Conservation (phyloP, 2,888 invertebrate species). For the Leptura quadrifasciata region DNA sequence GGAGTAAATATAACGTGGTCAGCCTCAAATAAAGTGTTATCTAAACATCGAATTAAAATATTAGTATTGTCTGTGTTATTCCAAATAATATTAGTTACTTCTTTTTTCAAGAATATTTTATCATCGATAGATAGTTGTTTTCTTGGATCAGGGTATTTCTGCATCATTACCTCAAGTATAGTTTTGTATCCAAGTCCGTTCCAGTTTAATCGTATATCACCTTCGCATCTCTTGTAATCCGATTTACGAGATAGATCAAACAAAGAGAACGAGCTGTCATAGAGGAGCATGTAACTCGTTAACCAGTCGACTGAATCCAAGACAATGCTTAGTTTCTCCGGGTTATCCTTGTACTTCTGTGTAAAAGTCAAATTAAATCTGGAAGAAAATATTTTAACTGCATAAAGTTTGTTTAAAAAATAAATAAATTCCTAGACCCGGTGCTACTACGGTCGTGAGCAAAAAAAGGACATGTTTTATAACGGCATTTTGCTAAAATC, state of each 20-base stretch:
- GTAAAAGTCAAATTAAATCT: slow-evolving; percentile 44
- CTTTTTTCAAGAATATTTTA: slow-evolving; percentile 59
- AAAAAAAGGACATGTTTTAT: no score
- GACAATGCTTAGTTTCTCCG: slow-evolving; percentile 37
- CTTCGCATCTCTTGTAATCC: slow-evolving; percentile 81
- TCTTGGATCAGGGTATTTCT: slow-evolving; percentile 60
- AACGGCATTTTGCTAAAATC: no score
- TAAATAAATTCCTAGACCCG: no score
- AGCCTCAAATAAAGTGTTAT: slow-evolving; percentile 75
- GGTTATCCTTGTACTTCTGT: slow-evolving; percentile 48
- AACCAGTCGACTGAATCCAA: slow-evolving; percentile 40
- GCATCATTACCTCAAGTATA: slow-evolving; percentile 79
- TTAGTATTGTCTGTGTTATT: slow-evolving; percentile 43
- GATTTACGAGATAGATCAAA: slow-evolving; percentile 79
- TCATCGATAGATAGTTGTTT: slow-evolving; percentile 59
- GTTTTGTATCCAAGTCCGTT: slow-evolving; percentile 81
- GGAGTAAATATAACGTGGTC: slow-evolving; percentile 80
- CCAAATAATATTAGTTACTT: slow-evolving; percentile 55
- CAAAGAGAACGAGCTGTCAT: slow-evolving; percentile 44
- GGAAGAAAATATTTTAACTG: not conserved
- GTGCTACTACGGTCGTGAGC: no score
- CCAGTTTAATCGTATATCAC: slow-evolving; percentile 83
- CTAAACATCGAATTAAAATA: slow-evolving; percentile 70
- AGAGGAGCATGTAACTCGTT: slow-evolving; percentile 17
- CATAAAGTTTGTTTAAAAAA: not conserved